A percentile compares a stretch with the other conserved stretches of the same genome.
phyloP scores from a whole-genome alignment of 2,888 invertebrate species.

The Blomia tropicalis region DNA sequence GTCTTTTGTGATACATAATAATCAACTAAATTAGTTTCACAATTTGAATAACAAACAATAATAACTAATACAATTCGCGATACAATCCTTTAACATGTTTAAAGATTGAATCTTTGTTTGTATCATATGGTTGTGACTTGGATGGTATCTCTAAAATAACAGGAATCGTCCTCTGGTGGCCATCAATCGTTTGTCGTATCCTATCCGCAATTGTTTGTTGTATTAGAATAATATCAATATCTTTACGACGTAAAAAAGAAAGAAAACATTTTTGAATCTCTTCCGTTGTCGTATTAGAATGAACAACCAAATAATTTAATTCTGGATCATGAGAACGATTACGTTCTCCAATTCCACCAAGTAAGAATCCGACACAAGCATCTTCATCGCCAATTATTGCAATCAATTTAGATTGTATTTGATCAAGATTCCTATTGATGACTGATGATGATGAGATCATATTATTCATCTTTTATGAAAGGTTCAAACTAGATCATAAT shows the following conservation, averaged over 20 bases:
- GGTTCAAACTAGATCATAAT: too few relatives aligned
- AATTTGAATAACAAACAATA: too few relatives aligned
- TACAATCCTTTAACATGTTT: constrained; percentile 85
- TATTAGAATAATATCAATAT: constrained; percentile 95
- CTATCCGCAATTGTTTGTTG: constrained; percentile 95
- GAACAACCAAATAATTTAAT: constrained; percentile 81
- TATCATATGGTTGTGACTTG: constrained; percentile 93
- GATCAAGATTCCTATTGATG: too few relatives aligned
- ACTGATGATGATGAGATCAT: too few relatives aligned
- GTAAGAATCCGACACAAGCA: constrained; percentile 91
- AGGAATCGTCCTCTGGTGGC: constrained; percentile 82
- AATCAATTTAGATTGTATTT: neutral
- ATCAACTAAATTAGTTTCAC: too few relatives aligned
- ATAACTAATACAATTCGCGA: too few relatives aligned
- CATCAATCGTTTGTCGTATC: constrained; percentile 88
- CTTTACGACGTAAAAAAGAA: constrained; percentile 78
- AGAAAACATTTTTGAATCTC: constrained; percentile 96
- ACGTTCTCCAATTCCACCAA: constrained; percentile 93
- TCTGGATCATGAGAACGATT: constrained; percentile 81
- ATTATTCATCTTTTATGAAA: too few relatives aligned
- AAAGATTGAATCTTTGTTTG: constrained; percentile 90
- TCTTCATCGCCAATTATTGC: constrained; percentile 48
- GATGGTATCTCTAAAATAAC: constrained; percentile 96
- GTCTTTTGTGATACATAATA: too few relatives aligned
- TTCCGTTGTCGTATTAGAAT: constrained; percentile 81